Conservation (phyloP, 2,888 invertebrate species). For the Chromoteleia sp. region DNA sequence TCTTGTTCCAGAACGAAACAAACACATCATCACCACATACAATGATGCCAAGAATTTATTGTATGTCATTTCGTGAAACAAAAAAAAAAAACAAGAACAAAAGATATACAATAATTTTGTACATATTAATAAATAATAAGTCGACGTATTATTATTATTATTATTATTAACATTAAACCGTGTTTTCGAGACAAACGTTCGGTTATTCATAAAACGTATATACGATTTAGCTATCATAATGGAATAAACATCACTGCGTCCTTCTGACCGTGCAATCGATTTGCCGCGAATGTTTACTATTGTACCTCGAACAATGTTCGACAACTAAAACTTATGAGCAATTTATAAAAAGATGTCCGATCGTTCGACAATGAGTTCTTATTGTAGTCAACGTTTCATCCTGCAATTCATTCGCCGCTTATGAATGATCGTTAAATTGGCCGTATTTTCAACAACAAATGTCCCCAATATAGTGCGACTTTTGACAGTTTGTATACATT, state of each 20-base stretch:
- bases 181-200: not conserved
- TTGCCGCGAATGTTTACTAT: no score
- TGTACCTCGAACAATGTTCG: slow-evolving; percentile 1
- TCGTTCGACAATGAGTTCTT: not conserved
- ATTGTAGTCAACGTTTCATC: slow-evolving; percentile 1
- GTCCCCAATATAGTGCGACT: slow-evolving; percentile 29
- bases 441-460: slow-evolving; percentile 17
- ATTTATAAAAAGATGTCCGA: slow-evolving; percentile 26
- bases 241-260: slow-evolving; percentile 1
- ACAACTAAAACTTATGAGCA: not conserved
- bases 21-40: no score
- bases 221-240: slow-evolving; percentile 9
- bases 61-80: no score
- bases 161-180: not conserved
- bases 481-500: slow-evolving; percentile 45
- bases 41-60: no score
- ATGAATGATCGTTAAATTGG: slow-evolving; percentile 42
- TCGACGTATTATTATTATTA: no score
- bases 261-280: slow-evolving; percentile 12
- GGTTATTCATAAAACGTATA: not conserved
- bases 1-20: no score
- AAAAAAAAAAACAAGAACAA: no score
- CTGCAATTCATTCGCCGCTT: slow-evolving; percentile 9
- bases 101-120: no score
- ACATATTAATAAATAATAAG: no score